A percentile compares a stretch with the other conserved stretches of the same genome.
These are phyloP conservation scores for Eledona agricola DNA, from an alignment of 2,888 invertebrate species.

Conservation along the genomic window DNA sequence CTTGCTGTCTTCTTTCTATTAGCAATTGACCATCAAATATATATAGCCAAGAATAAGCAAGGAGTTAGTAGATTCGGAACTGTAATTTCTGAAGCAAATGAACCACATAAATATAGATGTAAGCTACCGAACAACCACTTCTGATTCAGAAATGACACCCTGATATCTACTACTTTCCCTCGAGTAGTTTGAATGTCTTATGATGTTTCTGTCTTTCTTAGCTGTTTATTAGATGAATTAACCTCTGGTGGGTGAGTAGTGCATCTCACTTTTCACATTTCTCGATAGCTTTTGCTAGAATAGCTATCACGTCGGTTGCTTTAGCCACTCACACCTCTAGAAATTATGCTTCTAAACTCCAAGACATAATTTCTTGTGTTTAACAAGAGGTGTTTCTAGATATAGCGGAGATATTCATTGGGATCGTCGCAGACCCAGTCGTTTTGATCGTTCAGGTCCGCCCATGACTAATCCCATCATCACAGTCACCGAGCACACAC, in stretches of 20 bases:
- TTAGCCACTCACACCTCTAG: background rate
- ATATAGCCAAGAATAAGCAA: too few relatives aligned
- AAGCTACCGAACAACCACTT: too few relatives aligned
- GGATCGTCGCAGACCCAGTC: conserved; percentile 68
- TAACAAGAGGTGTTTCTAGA: conserved; percentile 60
- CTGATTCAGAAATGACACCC: too few relatives aligned
- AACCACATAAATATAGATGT: too few relatives aligned
- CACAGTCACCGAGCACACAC: conserved; percentile 96
- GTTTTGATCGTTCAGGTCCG: conserved; percentile 64
- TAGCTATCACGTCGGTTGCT: background rate
- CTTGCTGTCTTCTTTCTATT: background rate
- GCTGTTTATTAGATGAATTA: conserved; percentile 89
- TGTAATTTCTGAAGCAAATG: too few relatives aligned
- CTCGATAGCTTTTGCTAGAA: conserved; percentile 6
- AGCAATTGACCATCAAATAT: too few relatives aligned
- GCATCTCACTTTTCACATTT: conserved; percentile 20
- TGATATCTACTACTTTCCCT: too few relatives aligned
- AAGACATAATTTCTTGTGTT: background rate
- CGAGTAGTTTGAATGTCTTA: conserved; percentile 58
- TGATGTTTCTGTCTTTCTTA: conserved; percentile 64
- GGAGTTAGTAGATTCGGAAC: too few relatives aligned
- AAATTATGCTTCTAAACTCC: too few relatives aligned
- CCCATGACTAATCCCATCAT: conserved; percentile 93
- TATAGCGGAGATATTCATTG: conserved; percentile 76
- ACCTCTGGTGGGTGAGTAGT: conserved; percentile 80